A percentile compares a stretch with the other conserved stretches of the same genome.
These are phyloP conservation scores for Trididemnum clinides DNA, from an alignment of 23 tunicate species.

Conservation along the genomic window DNA sequence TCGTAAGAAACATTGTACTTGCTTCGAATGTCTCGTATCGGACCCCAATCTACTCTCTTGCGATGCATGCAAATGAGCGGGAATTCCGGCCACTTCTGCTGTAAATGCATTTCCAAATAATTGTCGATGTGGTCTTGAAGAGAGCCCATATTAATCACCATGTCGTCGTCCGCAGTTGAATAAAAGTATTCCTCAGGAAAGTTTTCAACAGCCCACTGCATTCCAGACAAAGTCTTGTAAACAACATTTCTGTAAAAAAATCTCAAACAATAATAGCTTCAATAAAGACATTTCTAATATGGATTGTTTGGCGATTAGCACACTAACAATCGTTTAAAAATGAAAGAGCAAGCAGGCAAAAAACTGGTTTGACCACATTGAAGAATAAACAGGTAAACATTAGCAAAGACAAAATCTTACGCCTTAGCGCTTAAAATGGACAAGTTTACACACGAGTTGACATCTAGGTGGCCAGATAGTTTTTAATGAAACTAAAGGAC, in stretches of 20 bases:
- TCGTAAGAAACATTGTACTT: constrained; percentile 20
- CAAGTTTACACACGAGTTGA: too few species aligned
- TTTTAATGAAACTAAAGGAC: too few species aligned
- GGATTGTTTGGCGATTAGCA: too few species aligned
- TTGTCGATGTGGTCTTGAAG: neutral
- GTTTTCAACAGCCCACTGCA: constrained; percentile 38
- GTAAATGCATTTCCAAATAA: neutral
- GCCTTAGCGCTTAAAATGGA: too few species aligned
- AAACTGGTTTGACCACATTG: too few species aligned
- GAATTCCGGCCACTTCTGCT: neutral
- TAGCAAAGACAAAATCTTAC: too few species aligned
- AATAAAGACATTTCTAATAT: too few species aligned
- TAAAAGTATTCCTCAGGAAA: neutral
- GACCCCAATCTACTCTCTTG: neutral
- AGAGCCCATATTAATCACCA: neutral
- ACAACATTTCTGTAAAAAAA: constrained; percentile 22
- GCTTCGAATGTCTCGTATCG: neutral
- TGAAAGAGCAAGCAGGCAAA: too few species aligned
- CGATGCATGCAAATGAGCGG: constrained; percentile 28
- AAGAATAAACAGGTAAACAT: too few species aligned
- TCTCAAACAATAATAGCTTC: neutral
- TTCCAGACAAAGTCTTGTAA: constrained; percentile 22
- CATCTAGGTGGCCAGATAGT: too few species aligned
- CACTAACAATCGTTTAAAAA: too few species aligned
- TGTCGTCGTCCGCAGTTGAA: constrained; percentile 33